phyloP scores from a whole-genome alignment of 2,797 vertebrate genomes.

The Calcarius lapponicus region DNA sequence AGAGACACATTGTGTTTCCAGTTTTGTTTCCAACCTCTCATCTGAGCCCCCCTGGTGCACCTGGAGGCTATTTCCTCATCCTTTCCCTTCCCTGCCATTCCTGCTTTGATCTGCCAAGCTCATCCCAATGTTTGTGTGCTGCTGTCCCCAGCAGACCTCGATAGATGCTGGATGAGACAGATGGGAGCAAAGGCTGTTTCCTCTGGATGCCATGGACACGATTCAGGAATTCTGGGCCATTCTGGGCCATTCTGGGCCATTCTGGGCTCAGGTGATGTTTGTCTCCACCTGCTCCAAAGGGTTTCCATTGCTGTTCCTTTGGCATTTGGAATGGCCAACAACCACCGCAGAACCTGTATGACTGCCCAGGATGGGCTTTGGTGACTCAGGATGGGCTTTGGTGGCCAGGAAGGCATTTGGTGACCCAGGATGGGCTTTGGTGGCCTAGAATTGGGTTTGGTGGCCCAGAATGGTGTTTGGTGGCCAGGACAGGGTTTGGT shows the following conservation, averaged over 20 bases:
- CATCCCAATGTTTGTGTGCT: background rate
- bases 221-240: background rate
- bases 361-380: background rate
- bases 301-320: background rate
- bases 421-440: background rate
- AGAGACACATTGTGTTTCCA: background rate
- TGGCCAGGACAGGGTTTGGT: fast-evolving
- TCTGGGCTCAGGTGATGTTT: background rate
- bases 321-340: background rate
- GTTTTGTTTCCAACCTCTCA: fast-evolving
- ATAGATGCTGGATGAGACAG: background rate
- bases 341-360: background rate
- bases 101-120: background rate
- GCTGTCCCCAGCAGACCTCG: fast-evolving
- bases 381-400: fast-evolving
- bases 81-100: background rate
- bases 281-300: background rate
- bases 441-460: background rate
- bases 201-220: background rate
- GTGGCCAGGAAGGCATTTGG: no score
- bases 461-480: no score
- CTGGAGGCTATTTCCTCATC: background rate
- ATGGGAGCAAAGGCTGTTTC: background rate
- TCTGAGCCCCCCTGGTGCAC: background rate
- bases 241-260: no score